These are phyloP conservation scores for Blennius ocellaris DNA, from an alignment of 2,113 vertebrate genomes.

Conservation along the genomic window DNA sequence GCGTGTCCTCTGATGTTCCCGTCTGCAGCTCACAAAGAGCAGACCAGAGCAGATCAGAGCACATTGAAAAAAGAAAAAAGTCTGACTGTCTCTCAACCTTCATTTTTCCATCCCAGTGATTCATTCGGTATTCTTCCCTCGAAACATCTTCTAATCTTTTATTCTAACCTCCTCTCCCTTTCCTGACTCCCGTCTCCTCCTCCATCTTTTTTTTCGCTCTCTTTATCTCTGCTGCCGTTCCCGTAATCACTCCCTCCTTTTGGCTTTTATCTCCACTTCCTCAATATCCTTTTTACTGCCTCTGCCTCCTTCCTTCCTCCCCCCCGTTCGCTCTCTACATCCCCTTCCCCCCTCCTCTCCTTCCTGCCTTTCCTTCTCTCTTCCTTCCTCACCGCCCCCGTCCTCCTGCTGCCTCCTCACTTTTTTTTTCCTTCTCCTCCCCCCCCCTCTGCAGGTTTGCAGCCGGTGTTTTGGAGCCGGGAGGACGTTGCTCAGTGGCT, in stretches of 20 bases:
- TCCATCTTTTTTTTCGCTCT: conserved; percentile 53
- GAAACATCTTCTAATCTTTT: conserved; percentile 62
- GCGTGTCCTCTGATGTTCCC: conserved; percentile 21
- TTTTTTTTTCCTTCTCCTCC: neutral
- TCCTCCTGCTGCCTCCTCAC: conserved; percentile 58
- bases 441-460: conserved; percentile 85
- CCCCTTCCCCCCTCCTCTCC: conserved; percentile 11
- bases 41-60: conserved; percentile 23
- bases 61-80: conserved; percentile 29
- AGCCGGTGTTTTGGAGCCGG: conserved; percentile 94
- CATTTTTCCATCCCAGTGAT: conserved; percentile 19
- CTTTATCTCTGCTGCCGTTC: conserved; percentile 68
- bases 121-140: conserved; percentile 32
- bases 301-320: conserved; percentile 69
- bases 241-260: conserved; percentile 74
- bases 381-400: conserved; percentile 53
- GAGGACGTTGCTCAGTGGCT: conserved; percentile 98
- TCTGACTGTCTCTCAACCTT: conserved; percentile 25
- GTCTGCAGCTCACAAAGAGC: conserved; percentile 32
- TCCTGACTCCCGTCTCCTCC: conserved; percentile 39
- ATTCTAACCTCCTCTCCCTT: conserved; percentile 56
- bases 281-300: conserved; percentile 81
- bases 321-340: conserved; percentile 11
- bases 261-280: conserved; percentile 80
- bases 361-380: conserved; percentile 14